phyloP scores from a whole-genome alignment of 2,888 invertebrate genomes.

The Zygothrica quintamaculata region DNA sequence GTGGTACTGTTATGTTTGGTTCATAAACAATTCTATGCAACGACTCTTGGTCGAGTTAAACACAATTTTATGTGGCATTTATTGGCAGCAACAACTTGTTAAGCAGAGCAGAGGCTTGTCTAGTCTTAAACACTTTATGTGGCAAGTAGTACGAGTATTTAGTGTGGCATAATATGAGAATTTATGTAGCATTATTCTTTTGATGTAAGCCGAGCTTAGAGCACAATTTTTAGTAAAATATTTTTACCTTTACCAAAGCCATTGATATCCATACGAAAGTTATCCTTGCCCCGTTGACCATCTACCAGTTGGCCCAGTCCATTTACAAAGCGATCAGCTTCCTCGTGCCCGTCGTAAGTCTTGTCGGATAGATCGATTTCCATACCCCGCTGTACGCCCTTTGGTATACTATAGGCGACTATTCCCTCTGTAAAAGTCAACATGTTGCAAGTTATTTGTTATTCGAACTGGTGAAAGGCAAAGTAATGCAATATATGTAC shows the following conservation, averaged over 20 bases:
- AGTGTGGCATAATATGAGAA: conserved; percentile 10
- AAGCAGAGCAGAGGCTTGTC: conserved; percentile 4
- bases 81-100: conserved; percentile 26
- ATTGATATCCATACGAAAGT: conserved; percentile 88
- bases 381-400: conserved; percentile 88
- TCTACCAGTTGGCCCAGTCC: conserved; percentile 93
- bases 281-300: conserved; percentile 90
- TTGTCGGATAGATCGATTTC: conserved; percentile 91
- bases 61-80: conserved; percentile 46
- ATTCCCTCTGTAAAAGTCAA: conserved; percentile 88
- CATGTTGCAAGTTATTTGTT: too few relatives aligned
- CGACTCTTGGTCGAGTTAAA: conserved; percentile 21
- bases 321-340: conserved; percentile 87
- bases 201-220: conserved; percentile 6
- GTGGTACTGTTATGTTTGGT: conserved; percentile 7
- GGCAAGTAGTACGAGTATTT: conserved; percentile 9
- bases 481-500: conserved; percentile 10
- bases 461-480: conserved; percentile 36
- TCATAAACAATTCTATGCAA: conserved; percentile 25
- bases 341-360: conserved; percentile 90
- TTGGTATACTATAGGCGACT: conserved; percentile 91
- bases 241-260: conserved; percentile 88
- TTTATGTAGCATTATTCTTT: conserved; percentile 6
- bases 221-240: conserved; percentile 1
- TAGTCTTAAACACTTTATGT: conserved; percentile 37